A percentile compares a stretch with the other conserved stretches of the same genome.
Conservation (phyloP, 2,113 vertebrate species). For the Glaucomys volans region DNA sequence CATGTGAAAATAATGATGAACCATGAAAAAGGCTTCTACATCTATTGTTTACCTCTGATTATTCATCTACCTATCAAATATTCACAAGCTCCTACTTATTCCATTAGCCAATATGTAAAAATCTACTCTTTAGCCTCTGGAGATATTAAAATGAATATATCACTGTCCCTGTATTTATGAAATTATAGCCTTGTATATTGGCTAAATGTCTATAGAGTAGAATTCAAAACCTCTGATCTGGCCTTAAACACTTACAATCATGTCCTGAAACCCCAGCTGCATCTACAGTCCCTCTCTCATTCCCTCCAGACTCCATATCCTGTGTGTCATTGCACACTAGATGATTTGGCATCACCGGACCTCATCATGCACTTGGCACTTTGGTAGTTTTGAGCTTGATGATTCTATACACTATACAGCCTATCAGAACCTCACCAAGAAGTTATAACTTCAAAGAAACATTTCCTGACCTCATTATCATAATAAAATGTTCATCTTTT, state of each 20-base stretch:
- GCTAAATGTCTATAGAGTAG: neutral
- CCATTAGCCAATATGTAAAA: neutral
- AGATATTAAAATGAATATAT: neutral
- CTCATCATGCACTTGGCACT: neutral
- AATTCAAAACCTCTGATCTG: neutral
- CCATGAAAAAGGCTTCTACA: neutral
- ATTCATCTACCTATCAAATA: neutral
- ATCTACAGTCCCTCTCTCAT: neutral
- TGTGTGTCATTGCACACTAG: neutral
- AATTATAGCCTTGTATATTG: neutral
- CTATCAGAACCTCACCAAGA: neutral
- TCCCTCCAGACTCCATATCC: neutral
- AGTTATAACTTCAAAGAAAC: neutral
- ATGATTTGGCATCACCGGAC: neutral
- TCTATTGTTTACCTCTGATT: neutral
- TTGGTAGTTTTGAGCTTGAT: conserved; percentile 15
- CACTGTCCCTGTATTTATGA: neutral
- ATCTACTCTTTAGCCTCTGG: neutral
- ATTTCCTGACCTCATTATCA: neutral
- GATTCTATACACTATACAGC: neutral
- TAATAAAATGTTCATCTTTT: neutral
- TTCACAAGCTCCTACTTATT: neutral
- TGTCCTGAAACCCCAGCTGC: neutral
- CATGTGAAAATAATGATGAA: neutral
- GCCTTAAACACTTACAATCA: neutral